Evolutionary conservation across 2,888 invertebrate genomes (phyloP).

Genomic region (Craniophora ligustri): DNA sequence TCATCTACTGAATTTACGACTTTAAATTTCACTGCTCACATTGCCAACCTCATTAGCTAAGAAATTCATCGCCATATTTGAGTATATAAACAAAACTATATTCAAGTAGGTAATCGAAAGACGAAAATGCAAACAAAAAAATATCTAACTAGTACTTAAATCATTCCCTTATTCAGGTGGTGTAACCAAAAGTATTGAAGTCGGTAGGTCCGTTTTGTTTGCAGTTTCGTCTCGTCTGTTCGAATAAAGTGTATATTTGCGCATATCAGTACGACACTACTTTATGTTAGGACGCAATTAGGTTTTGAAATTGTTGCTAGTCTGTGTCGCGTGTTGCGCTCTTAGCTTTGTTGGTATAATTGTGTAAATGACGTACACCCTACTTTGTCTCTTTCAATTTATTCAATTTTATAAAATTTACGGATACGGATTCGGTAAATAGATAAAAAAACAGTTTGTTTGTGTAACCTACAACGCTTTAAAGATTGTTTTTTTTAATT

Average conservation of each 20-base stretch:
- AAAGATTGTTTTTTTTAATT: no score
- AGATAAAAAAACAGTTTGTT: no score
- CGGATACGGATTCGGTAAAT: no score
- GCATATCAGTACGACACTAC: slow-evolving; percentile 41
- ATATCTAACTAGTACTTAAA: background rate
- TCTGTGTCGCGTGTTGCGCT: slow-evolving; percentile 10
- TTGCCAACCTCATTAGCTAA: slow-evolving; percentile 28
- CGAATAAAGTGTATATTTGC: background rate
- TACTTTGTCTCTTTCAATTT: background rate
- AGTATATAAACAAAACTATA: slow-evolving; percentile 13
- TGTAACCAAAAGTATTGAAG: background rate
- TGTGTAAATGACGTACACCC: slow-evolving; percentile 15
- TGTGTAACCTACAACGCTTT: no score
- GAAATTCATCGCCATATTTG: slow-evolving; percentile 36
- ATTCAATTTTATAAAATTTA: no score
- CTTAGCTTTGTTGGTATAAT: slow-evolving; percentile 1
- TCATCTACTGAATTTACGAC: background rate
- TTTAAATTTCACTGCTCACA: slow-evolving; percentile 15
- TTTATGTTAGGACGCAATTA: slow-evolving; percentile 22
- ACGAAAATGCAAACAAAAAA: background rate
- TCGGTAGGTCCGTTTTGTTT: background rate
- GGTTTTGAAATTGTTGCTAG: slow-evolving; percentile 31
- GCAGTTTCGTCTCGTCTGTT: background rate
- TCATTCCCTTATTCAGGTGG: no score
- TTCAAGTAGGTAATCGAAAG: background rate